Base-by-base conservation (phyloP, 1,140 invertebrate genomes). In the Monochamus saltuarius region DNA sequence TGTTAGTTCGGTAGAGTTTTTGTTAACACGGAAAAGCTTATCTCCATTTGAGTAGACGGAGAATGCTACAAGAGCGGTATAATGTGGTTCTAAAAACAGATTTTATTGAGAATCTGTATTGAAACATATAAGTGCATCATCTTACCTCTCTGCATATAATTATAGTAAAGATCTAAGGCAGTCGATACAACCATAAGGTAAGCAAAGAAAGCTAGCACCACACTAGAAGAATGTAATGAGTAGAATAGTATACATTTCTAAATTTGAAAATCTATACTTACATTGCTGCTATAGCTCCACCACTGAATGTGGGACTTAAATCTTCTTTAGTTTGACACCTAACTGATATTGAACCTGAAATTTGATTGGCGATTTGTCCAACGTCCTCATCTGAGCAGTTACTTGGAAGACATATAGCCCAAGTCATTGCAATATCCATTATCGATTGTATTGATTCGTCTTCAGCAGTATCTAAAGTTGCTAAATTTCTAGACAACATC, bases 41-140 rank as follows among this genome's bases (percentile, higher is more conserved):
- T 65, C 58, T 7, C 70, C 69, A 53, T 80, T 80, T 2, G 69
- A 73, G 38, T 73, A 75, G 4, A 78, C 46, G 0, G 78, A 80
- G 61, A 78, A 80, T 11, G 70, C 59, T 34, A 64, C 51, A n/a
- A 29, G 2, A 6, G 6, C 6, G 2, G 22, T 6, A 29, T 29
- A 29, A 6, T 29, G 22, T 6, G 22, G 22, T 29, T 29, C 22
- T 29, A 29, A 29, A 29, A 29, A 29, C 22, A 6, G 2, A 29
- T 29, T 3, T 29, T 6, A 6, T 29, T 29, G 2, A 29, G 6
- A 29, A 29, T 29, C 22, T 29, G 6, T 29, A n/a, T n/a, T n/a
- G n/a, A n/a, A n/a, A n/a, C n/a, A n/a, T n/a, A n/a, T n/a, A 29
- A 29, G 22, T 6, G 6, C 22, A 29, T 29, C 2, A 3, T 29